Base-by-base conservation (phyloP, 2,797 vertebrate species). In the Leuciscus waleckii region DNA sequence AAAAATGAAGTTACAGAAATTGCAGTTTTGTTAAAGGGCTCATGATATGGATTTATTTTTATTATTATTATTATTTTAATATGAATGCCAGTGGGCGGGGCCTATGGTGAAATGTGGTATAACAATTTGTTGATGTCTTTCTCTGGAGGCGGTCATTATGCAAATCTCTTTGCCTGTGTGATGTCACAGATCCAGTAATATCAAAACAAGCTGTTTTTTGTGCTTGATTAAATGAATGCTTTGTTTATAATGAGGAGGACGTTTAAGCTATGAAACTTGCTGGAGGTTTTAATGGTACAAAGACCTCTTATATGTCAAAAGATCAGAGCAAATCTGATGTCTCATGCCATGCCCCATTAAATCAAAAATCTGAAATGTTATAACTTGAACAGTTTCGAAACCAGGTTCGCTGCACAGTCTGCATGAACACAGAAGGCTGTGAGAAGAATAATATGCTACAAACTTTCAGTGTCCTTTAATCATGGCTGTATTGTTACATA, bases 401-500 rank as follows among this genome's bases (percentile, higher is more conserved):
- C 29, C 1, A 5, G 2, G 29, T n/a, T 67, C 51, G 11, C 16
- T 26, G 21, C 3, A 49, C 26, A 21, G 63, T 54, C 32, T 56
- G n/a, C 7, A 63, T 54, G 73, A 46, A 49, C 65, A 77, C 46
- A 56, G 73, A n/a, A 11, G 41, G 23, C 7, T 26, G 35, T 63
- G 39, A 58, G 39, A 21, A 37, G 75, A 87, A 54, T 26, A 17
- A 61, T 51, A 37, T 11, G 35, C 74, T 80, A 69, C 67, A 83
- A 86, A 77, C 69, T 83, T 69, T 67, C 43, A 63, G 13, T 63
- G 17, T 73, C 54, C 76, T 83, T 85, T 75, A 83, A 79, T 83
- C 81, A 83, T 75, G 23, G 11, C 35, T 81, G 80, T 85, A 83
- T 87, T 88, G 86, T 87, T 89, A 85, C 61, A 56, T 85, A 82